Percentiles rank a stretch among this genome's conserved stretches.
phyloP scores from a whole-genome alignment of 2,888 invertebrate species.

The Drosophila multiciliata region DNA sequence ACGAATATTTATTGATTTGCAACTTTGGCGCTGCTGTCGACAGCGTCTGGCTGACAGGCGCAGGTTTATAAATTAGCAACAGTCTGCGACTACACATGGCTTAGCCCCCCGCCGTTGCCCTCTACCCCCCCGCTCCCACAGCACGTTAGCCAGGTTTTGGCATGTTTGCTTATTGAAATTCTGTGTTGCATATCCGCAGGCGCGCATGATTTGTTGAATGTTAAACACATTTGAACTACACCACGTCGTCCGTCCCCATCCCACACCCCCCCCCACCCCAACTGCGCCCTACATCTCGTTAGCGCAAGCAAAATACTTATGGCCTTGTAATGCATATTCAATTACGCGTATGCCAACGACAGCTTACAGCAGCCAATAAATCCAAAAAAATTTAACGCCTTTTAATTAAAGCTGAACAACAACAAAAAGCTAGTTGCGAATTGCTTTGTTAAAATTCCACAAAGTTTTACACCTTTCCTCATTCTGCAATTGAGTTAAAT shows the following conservation, averaged over 20 bases:
- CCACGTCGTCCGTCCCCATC: background rate
- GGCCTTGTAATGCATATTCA: slow-evolving; percentile 72
- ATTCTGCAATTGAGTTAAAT: background rate
- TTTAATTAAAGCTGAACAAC: background rate
- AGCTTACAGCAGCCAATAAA: slow-evolving; percentile 21
- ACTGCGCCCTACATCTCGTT: background rate
- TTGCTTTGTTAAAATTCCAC: slow-evolving; percentile 8
- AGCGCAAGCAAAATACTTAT: slow-evolving; percentile 64
- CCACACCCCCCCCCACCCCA: too few species aligned
- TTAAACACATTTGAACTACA: slow-evolving; percentile 57
- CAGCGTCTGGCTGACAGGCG: slow-evolving; percentile 50
- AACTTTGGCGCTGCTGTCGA: slow-evolving; percentile 58
- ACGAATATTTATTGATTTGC: slow-evolving; percentile 77
- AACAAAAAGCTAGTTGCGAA: background rate
- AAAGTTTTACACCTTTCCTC: background rate
- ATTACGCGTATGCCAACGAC: slow-evolving; percentile 43
- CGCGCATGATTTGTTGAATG: slow-evolving; percentile 79
- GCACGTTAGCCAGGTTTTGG: slow-evolving; percentile 21
- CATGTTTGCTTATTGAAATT: slow-evolving; percentile 79
- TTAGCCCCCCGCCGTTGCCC: background rate
- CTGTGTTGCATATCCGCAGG: slow-evolving; percentile 79
- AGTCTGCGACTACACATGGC: slow-evolving; percentile 44
- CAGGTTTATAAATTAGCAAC: slow-evolving; percentile 77
- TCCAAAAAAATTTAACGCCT: background rate
- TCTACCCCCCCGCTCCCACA: background rate